Percentiles rank a stretch among this genome's conserved stretches.
Evolutionary conservation across 1,140 invertebrate species (phyloP).

Genomic region (Cephus cinctus): DNA sequence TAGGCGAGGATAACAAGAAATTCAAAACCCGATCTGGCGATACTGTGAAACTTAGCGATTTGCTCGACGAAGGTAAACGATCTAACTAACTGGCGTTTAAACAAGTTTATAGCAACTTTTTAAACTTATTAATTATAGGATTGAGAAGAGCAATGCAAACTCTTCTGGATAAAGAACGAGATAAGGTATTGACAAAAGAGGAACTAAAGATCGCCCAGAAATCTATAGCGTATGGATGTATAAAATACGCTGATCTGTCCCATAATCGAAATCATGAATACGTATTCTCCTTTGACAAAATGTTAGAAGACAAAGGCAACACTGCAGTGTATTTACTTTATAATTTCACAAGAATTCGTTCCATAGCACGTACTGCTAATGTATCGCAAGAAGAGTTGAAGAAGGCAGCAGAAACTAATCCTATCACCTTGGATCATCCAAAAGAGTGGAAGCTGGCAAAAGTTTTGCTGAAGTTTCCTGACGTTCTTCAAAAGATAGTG

Average conservation of each 20-base stretch:
- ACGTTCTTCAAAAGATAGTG: slow-evolving; percentile 80
- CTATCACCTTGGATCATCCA: slow-evolving; percentile 78
- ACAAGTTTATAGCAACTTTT: neutral
- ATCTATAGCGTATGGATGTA: slow-evolving; percentile 96
- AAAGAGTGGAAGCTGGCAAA: slow-evolving; percentile 96
- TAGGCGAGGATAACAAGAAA: slow-evolving; percentile 99
- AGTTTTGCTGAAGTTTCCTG: slow-evolving; percentile 81
- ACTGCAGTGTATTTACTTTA: slow-evolving; percentile 98
- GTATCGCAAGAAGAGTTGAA: slow-evolving; percentile 61
- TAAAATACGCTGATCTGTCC: slow-evolving; percentile 96
- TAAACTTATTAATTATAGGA: slow-evolving; percentile 51
- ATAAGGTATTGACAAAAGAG: slow-evolving; percentile 80
- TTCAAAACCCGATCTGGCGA: slow-evolving; percentile 99
- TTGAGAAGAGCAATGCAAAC: slow-evolving; percentile 81
- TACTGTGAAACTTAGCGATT: slow-evolving; percentile 84
- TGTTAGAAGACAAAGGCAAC: slow-evolving; percentile 98
- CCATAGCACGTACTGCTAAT: slow-evolving; percentile 82
- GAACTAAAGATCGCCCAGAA: slow-evolving; percentile 85
- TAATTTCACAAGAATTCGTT: slow-evolving; percentile 90
- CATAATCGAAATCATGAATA: slow-evolving; percentile 95
- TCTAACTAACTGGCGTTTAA: slow-evolving; percentile 3
- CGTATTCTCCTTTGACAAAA: slow-evolving; percentile 98
- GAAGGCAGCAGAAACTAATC: slow-evolving; percentile 57
- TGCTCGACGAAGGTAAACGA: slow-evolving; percentile 86
- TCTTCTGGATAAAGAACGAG: slow-evolving; percentile 86